Base-by-base conservation (phyloP, 2,113 vertebrate species). In the Talpa occidentalis region DNA sequence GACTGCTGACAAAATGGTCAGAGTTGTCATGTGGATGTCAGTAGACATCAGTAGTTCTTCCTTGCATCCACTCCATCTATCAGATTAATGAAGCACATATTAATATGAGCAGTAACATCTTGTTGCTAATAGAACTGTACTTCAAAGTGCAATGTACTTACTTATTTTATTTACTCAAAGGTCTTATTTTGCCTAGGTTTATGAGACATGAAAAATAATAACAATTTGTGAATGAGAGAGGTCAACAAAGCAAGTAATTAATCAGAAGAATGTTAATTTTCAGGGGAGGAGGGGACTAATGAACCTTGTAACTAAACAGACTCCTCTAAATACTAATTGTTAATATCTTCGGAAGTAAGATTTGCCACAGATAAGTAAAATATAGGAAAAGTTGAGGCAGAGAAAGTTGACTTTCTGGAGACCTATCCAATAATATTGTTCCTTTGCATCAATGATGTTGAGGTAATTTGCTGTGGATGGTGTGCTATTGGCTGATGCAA, bases 141-240 rank as follows among this genome's bases (percentile, higher is more conserved):
- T 8, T 67, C 64, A 79, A 66, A 77, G n/a, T 40, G 10, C 10
- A 78, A 21, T 42, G n/a, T 79, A 87, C 7, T 67, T 56, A 56
- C 52, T 56, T 56, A 22, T 56, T 56, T 56, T 59, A 74, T 22
- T 59, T 79, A 70, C 14, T 87, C 26, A 74, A 85, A 94, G 37
- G 26, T 24, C 2, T 72, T 64, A n/a, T 72, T 17, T 80, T 28
- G 10, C 37, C 30, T 91, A 10, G 0, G 49, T 86, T 95, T 19
- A 83, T 3, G 37, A 86, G 89, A 85, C 40, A 91, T 82, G 72
- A 62, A 92, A 90, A 95, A 60, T 91, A 90, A 76, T 10, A 67
- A 26, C 47, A 60, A 91, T 44, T 14, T 59, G 6, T 74, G 35
- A 87, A 70, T 17, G 26, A 81, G 9, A 95, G 21, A 89, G 44